Conservation (phyloP, 2,113 vertebrate species). For the Echinops telfairi region DNA sequence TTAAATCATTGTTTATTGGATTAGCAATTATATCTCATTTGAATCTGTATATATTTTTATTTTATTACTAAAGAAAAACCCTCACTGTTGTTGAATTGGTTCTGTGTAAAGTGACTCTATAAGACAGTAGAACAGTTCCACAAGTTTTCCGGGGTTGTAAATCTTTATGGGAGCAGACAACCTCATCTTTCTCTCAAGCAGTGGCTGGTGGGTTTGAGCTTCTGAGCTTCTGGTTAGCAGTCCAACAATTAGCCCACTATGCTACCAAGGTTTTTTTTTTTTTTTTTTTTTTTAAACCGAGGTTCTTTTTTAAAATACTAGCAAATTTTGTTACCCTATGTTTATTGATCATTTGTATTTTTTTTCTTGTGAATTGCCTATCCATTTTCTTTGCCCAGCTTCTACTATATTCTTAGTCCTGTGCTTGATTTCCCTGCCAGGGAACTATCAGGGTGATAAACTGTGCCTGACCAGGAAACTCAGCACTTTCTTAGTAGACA, state of each 20-base stretch:
- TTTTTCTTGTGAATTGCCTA: constrained; percentile 34
- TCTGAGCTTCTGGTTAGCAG: too few species aligned
- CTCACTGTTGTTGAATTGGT: too few species aligned
- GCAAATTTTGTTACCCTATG: constrained; percentile 5
- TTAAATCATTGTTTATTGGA: constrained; percentile 48
- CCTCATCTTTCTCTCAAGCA: too few species aligned
- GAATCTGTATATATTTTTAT: constrained; percentile 2
- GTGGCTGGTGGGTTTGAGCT: too few species aligned
- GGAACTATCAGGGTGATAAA: constrained; percentile 44
- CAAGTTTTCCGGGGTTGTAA: too few species aligned
- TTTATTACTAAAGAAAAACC: too few species aligned
- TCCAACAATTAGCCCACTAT: too few species aligned
- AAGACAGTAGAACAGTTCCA: too few species aligned
- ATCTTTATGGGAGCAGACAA: too few species aligned
- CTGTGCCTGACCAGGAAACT: background rate
- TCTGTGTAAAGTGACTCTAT: too few species aligned
- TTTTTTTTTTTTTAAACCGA: constrained; percentile 43
- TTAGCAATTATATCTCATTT: constrained; percentile 24
- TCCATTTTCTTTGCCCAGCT: constrained; percentile 52
- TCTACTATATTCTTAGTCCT: background rate
- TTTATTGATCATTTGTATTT: constrained; percentile 50
- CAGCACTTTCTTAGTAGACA: background rate
- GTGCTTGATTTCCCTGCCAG: constrained; percentile 1
- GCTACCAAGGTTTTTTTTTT: background rate
- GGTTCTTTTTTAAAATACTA: constrained; percentile 42